A percentile compares a stretch with the other conserved stretches of the same genome.
Conservation (phyloP, 2,888 invertebrate genomes). For the Aelia acuminata region DNA sequence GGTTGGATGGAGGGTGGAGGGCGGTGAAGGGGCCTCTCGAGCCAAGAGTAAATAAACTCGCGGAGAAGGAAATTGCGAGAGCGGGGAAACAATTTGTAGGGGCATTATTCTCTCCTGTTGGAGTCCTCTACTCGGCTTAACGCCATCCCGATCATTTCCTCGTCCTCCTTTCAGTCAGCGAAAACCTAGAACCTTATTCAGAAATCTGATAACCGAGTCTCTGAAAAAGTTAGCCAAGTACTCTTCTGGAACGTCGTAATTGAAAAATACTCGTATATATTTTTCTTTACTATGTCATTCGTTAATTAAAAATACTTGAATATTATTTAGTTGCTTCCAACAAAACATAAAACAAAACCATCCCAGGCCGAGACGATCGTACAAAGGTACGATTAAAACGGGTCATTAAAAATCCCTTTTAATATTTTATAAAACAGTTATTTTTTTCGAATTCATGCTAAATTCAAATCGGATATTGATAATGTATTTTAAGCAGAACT, state of each 20-base stretch:
- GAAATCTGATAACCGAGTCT: constrained; percentile 4
- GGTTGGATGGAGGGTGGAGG: neutral
- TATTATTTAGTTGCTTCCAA: too few species aligned
- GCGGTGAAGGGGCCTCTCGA: neutral
- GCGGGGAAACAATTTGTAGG: neutral
- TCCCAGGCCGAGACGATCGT: too few species aligned
- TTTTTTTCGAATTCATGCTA: neutral
- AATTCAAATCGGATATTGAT: neutral
- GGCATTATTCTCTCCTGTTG: neutral
- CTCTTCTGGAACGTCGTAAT: too few species aligned
- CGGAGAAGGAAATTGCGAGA: constrained; percentile 31
- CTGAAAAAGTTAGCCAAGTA: too few species aligned
- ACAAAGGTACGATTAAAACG: too few species aligned
- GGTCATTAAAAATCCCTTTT: too few species aligned
- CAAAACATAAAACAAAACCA: too few species aligned
- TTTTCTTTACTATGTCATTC: too few species aligned
- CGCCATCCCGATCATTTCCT: constrained; percentile 28
- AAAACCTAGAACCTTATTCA: neutral
- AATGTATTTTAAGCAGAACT: neutral
- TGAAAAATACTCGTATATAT: too few species aligned
- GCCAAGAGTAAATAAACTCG: constrained; percentile 29
- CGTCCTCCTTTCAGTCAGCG: neutral
- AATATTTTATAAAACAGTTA: too few species aligned
- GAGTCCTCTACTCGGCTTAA: constrained; percentile 14
- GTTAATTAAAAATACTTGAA: too few species aligned